Evolutionary conservation across 1,140 invertebrate genomes (phyloP).

Genomic region (Brachionus asplanchnoidis): DNA sequence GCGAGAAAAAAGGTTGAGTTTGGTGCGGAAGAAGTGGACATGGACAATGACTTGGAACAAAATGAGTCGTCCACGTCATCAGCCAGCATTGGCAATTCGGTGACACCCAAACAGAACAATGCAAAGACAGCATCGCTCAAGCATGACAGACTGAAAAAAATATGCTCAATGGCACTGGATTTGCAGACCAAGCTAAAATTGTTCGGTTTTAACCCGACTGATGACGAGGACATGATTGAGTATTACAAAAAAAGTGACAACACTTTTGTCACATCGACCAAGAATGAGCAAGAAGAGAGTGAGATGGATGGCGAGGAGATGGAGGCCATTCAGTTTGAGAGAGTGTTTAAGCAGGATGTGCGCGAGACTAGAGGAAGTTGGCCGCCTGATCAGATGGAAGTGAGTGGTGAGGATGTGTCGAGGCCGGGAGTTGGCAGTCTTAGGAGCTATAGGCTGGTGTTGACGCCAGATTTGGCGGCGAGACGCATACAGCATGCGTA

Average conservation of each 20-base stretch:
- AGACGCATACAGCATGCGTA: slow-evolving; percentile 10
- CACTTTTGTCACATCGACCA: slow-evolving; percentile 16
- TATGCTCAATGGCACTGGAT: slow-evolving; percentile 39
- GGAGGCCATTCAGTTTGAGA: background rate
- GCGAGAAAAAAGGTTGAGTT: background rate
- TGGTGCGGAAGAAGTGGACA: background rate
- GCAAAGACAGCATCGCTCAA: background rate
- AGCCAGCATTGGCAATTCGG: background rate
- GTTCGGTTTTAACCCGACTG: slow-evolving; percentile 29
- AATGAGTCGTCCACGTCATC: background rate
- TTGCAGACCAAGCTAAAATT: slow-evolving; percentile 30
- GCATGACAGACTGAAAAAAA: slow-evolving; percentile 27
- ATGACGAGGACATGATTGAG: slow-evolving; percentile 13
- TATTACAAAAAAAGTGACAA: background rate
- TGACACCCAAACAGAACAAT: background rate
- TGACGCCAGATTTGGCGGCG: slow-evolving; percentile 18
- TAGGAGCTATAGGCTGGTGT: background rate
- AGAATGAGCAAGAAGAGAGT: background rate
- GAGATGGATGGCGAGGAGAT: background rate
- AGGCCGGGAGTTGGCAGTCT: background rate
- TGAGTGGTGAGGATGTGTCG: background rate
- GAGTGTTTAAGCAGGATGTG: slow-evolving; percentile 23
- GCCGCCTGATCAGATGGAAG: background rate
- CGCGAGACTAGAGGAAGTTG: background rate
- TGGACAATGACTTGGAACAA: background rate